Base-by-base conservation (phyloP, 1,140 invertebrate genomes). In the Lepidurus apus region DNA sequence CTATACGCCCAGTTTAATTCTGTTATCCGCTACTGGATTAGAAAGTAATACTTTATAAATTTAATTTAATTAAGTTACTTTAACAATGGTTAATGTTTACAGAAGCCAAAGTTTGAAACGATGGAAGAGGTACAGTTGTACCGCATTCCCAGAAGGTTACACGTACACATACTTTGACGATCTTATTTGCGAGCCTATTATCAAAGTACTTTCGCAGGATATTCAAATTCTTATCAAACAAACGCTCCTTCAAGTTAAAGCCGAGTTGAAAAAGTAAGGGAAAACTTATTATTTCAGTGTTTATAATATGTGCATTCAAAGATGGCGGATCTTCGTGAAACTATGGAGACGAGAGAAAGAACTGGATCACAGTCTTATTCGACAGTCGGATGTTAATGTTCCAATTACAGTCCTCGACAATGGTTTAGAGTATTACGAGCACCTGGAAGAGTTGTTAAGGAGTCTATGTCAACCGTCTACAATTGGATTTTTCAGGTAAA, bases 141-240 rank as follows among this genome's bases (percentile, higher is more conserved):
- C 21, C 53, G 5, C 53, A n/a, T 65, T 65, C 21, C 17, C 8
- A 21, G 53, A 65, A 0, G 21, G 21, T n/a, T 65, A 9, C 53
- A 65, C 53, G 53, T 65, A 65, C 53, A 65, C 53, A n/a, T 65
- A 65, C 13, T 65, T 65, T 13, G 53, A 65, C 21, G 53, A 65
- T 21, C 53, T 65, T 13, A 13, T 65, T 13, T 65, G 21, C 13
- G 53, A 65, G 53, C 53, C 53, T 65, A 65, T 8, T 17, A 65
- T 65, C 5, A 21, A 65, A 65, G 7, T 21, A 65, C 13, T 65
- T 13, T 65, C 53, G 3, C 53, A 65, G 21, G 53, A 65, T 13
- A 17, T 65, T 17, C n/a, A 65, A 65, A 65, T 7, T 65, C 7
- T 17, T 7, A 21, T 65, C 1, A 65, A 65, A 65, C 53, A 13